Conservation (phyloP, 2,888 invertebrate species). For the Abrostola triplasia region DNA sequence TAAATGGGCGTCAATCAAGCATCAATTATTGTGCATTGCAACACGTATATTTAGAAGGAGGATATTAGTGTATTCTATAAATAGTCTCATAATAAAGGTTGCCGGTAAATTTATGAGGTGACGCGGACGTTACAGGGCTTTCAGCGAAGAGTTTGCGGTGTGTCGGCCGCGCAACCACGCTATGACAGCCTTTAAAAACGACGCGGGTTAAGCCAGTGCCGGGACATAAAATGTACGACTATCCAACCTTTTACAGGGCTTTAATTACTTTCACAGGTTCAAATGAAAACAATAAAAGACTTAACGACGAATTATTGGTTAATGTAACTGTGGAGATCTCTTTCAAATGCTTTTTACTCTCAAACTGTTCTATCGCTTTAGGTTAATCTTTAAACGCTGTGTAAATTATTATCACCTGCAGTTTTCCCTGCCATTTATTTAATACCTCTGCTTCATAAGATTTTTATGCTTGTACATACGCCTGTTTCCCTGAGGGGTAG, state of each 20-base stretch:
- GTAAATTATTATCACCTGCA: too few species aligned
- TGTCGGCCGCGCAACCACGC: neutral
- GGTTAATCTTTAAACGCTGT: neutral
- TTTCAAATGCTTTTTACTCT: neutral
- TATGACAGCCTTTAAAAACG: neutral
- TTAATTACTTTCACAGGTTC: constrained; percentile 13
- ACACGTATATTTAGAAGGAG: too few species aligned
- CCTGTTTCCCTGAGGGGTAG: too few species aligned
- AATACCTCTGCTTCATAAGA: too few species aligned
- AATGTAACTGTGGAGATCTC: constrained; percentile 6
- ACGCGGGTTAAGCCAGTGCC: neutral
- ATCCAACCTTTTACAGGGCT: constrained; percentile 8
- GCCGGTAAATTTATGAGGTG: neutral
- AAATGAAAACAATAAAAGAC: constrained; percentile 44
- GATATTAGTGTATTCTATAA: too few species aligned
- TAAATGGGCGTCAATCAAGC: too few species aligned
- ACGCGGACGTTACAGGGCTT: neutral
- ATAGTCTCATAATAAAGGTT: neutral
- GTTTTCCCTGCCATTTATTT: too few species aligned
- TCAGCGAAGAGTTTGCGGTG: neutral
- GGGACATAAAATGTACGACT: neutral
- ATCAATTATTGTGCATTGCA: too few species aligned
- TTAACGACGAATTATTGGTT: constrained; percentile 38
- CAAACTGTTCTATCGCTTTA: neutral
- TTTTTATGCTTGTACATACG: too few species aligned